Base-by-base conservation (phyloP, 2,888 invertebrate species). In the Meteorus colon region DNA sequence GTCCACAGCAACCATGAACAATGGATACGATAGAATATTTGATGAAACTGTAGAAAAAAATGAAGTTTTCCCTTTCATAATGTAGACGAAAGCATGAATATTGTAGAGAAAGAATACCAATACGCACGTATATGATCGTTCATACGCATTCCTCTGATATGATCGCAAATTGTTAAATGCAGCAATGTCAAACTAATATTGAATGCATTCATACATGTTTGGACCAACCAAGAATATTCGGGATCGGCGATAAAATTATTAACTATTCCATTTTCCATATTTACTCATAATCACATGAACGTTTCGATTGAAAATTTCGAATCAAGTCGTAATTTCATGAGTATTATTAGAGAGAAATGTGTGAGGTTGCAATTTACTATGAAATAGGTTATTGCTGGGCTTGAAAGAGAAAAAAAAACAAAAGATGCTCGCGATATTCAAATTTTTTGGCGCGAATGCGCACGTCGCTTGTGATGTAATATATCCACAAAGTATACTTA, bases 151-250 rank as follows among this genome's bases (percentile, higher is more conserved):
- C 80, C 82, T n/a, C 82, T 29, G 19, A 83, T 75, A 31, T 84
- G 82, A 37, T 88, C 86, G 31, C 82, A 84, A 72, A 85, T 81
- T 34, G 81, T 84, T 66, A 85, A 72, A 76, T 88, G 86, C n/a
- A 84, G 74, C 84, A 88, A 86, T 19, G 88, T 86, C 59, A 88
- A 65, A 67, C 84, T 85, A 45, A 88, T 74, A 62, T 85, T 88
- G 48, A 86, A 83, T 4, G 82, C 84, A 70, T 88, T 88, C 27
- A 83, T 76, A 65, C 84, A 86, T 0, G 83, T 84, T 76, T 87
- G 83, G 41, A 84, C 8, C 14, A 88, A 73, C 88, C 88, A 88
- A 29, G 84, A 77, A 74, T 82, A 87, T 77, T 88, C 88, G 4
- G 86, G 80, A 78, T 88, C 86, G 6, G 48, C 76, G 45, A 76